Evolutionary conservation across 2,113 vertebrate genomes (phyloP), one percentile per base, ranked within the genome.

Genomic region (Lepus americanus): DNA sequence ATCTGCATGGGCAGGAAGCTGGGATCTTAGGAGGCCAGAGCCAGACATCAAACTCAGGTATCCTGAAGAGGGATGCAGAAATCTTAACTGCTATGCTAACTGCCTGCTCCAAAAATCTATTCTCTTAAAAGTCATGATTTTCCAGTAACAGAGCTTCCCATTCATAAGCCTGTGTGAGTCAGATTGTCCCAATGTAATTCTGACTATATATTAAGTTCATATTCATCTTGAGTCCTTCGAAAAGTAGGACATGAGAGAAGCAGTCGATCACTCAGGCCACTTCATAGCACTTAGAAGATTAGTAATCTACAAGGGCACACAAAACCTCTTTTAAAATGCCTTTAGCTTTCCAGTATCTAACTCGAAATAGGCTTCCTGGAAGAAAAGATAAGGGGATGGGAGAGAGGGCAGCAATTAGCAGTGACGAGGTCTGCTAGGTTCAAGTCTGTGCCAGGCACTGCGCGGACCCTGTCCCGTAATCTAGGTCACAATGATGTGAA

Each of bases 271-370:
- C 87, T n/a, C 22, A 0, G 9, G 29, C 83, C 51, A 55, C 90
- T 84, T 95, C 66, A 17, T 84, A 93, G 49, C 92, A 96, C 96
- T 88, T 93, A 90, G 81, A 84, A 94, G 89, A 92, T 74, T 85
- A 93, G 87, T 61, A 33, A 72, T 88, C 90, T 64, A 70, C 86
- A 39, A 89, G 69, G 88, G 63, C 63, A 81, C 73, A 92, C 31
- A 25, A 72, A 92, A 49, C 49, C 69, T 72, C 20, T n/a, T 93
- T 86, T 51, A 33, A 69, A 80, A 76, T 73, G 25, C 8, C 87
- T 93, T 89, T 85, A 61, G 53, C 72, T 93, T 87, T 87, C 84
- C 33, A 59, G 87, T 61, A 33, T 83, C 84, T 78, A n/a, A 87
- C 49, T 81, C 44, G 44, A 95, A 89, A 67, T 19, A 33, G 64